Conservation (phyloP, 2,113 vertebrate genomes). For the Nycticorax nycticorax region DNA sequence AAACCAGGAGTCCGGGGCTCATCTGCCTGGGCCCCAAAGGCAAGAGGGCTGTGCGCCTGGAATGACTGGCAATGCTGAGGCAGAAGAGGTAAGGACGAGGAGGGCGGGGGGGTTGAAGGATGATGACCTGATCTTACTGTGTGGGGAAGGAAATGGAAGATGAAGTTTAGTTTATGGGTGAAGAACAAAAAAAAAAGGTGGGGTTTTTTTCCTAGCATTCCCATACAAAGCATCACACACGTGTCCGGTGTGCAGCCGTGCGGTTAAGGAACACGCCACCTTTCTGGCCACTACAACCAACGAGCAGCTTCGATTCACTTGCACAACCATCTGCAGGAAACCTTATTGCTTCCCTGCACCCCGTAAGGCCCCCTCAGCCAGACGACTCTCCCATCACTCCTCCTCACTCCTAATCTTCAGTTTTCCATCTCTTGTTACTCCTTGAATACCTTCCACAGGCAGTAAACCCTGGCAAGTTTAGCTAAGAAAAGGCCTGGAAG, state of each 20-base stretch:
- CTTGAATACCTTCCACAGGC: neutral
- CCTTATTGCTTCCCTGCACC: neutral
- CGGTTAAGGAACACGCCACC: neutral
- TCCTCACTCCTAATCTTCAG: neutral
- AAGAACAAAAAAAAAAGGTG: neutral
- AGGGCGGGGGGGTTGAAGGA: neutral
- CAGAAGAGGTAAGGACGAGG: neutral
- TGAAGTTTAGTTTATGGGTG: neutral
- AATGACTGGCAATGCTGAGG: neutral
- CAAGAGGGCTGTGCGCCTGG: neutral
- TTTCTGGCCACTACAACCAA: neutral
- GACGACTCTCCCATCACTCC: neutral
- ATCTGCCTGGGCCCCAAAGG: neutral
- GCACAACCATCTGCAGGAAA: neutral
- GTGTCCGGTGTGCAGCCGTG: too few relatives aligned
- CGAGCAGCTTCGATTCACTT: accelerated
- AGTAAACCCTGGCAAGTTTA: neutral
- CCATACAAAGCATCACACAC: neutral
- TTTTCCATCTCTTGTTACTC: neutral
- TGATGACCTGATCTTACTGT: neutral
- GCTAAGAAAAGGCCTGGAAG: neutral
- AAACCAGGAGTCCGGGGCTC: accelerated
- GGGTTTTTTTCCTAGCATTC: neutral
- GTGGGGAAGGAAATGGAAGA: neutral
- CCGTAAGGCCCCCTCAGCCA: neutral